phyloP scores from a whole-genome alignment of 2,888 invertebrate genomes.

The Diloba caeruleocephala region DNA sequence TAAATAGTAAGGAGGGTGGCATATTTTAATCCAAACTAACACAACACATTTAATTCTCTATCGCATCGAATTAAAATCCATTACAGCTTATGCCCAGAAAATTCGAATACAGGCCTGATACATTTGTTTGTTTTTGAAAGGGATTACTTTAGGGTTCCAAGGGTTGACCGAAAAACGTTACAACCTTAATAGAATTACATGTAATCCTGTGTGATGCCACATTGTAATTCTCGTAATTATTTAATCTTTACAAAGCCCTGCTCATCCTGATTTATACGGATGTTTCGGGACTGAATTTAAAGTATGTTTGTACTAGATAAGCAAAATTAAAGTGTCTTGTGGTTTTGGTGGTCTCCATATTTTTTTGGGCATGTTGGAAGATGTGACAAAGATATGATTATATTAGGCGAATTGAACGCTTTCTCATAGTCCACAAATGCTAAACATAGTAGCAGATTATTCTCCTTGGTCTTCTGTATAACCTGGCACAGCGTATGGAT shows the following conservation, averaged over 20 bases:
- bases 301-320: slow-evolving; percentile 18
- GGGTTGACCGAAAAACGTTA: slow-evolving; percentile 30
- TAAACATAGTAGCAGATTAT: too few species aligned
- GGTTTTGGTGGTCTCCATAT: slow-evolving; percentile 3
- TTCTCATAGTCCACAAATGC: too few species aligned
- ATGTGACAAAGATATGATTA: neutral
- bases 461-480: too few species aligned
- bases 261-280: slow-evolving; percentile 41
- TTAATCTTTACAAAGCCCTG: slow-evolving; percentile 48
- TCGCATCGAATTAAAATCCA: slow-evolving; percentile 27
- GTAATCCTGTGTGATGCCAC: slow-evolving; percentile 40
- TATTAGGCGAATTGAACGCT: too few species aligned
- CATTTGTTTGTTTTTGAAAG: slow-evolving; percentile 42
- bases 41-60: neutral
- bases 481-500: too few species aligned
- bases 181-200: slow-evolving; percentile 47
- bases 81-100: slow-evolving; percentile 11
- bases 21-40: neutral
- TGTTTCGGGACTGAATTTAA: slow-evolving; percentile 27
- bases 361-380: neutral
- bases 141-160: slow-evolving; percentile 32
- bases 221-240: slow-evolving; percentile 50
- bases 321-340: slow-evolving; percentile 1
- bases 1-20: too few species aligned
- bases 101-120: slow-evolving; percentile 21